Evolutionary conservation across 1,140 invertebrate species (phyloP).

Genomic region (Branchinecta lynchi): DNA sequence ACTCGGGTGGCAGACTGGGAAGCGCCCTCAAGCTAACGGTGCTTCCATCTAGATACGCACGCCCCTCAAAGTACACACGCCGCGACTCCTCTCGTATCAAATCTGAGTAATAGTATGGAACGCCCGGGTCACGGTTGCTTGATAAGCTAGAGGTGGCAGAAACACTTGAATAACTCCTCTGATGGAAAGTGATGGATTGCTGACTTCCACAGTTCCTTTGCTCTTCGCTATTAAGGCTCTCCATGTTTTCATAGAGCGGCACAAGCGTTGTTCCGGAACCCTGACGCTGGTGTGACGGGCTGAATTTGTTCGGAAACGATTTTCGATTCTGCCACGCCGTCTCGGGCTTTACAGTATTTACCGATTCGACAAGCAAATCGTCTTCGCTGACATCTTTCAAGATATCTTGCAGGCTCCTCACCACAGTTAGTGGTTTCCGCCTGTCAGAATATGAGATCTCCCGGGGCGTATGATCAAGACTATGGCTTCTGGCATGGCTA

Average conservation of each 20-base stretch:
- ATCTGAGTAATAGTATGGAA: slow-evolving; percentile 75
- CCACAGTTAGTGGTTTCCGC: slow-evolving; percentile 19
- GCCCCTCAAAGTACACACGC: slow-evolving; percentile 7
- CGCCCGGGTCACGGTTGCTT: slow-evolving; percentile 28
- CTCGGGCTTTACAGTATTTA: neutral
- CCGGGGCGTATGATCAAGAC: slow-evolving; percentile 13
- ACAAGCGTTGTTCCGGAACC: neutral
- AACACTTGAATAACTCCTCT: neutral
- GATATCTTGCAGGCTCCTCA: slow-evolving; percentile 20
- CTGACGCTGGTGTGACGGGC: neutral
- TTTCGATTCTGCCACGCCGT: neutral
- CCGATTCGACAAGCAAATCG: neutral
- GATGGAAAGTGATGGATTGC: neutral
- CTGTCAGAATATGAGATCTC: neutral
- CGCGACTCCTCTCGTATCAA: slow-evolving; percentile 30
- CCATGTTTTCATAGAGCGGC: slow-evolving; percentile 3
- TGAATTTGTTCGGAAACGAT: neutral
- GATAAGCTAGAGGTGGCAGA: neutral
- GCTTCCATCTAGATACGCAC: slow-evolving; percentile 11
- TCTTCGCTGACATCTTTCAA: slow-evolving; percentile 16
- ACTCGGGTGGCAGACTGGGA: neutral
- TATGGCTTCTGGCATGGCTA: slow-evolving; percentile 17
- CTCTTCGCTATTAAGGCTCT: neutral
- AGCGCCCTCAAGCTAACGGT: slow-evolving; percentile 1
- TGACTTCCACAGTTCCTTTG: neutral